These are phyloP conservation scores for Nomada fabriciana DNA, from an alignment of 2,888 invertebrate genomes.

Conservation along the genomic window DNA sequence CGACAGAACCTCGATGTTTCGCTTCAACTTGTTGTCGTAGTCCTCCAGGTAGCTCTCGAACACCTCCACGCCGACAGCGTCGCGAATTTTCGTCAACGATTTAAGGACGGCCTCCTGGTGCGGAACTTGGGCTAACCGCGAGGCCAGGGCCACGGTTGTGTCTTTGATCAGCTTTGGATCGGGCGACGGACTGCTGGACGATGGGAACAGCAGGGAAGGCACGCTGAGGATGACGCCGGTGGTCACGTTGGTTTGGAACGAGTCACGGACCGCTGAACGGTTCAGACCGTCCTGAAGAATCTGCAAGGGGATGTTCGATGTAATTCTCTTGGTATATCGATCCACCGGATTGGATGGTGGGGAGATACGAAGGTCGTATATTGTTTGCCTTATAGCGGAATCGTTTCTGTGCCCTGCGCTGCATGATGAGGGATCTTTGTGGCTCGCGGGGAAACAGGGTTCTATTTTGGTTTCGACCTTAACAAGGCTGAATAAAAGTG, in stretches of 20 bases:
- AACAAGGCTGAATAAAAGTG: no score
- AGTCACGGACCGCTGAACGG: slow-evolving; percentile 75
- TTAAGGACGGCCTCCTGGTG: slow-evolving; percentile 89
- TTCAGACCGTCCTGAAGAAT: slow-evolving; percentile 76
- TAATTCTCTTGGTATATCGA: slow-evolving; percentile 40
- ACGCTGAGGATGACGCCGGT: slow-evolving; percentile 83
- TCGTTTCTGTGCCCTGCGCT: background rate
- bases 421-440: no score
- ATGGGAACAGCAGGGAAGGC: slow-evolving; percentile 82
- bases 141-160: slow-evolving; percentile 82
- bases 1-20: slow-evolving; percentile 87
- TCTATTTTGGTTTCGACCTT: no score
- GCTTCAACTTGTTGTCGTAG: slow-evolving; percentile 84
- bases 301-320: slow-evolving; percentile 58
- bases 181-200: slow-evolving; percentile 74
- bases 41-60: slow-evolving; percentile 86
- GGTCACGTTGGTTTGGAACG: slow-evolving; percentile 82
- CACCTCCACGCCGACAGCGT: slow-evolving; percentile 88
- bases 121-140: slow-evolving; percentile 84
- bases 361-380: slow-evolving; percentile 35
- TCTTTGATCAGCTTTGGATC: slow-evolving; percentile 73
- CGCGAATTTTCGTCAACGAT: slow-evolving; percentile 89
- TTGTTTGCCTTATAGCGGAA: slow-evolving; percentile 1
- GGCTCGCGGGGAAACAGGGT: no score
- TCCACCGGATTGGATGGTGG: slow-evolving; percentile 22